Base-by-base conservation (phyloP, 2,888 invertebrate species). In the Himalopsyche tibetana region DNA sequence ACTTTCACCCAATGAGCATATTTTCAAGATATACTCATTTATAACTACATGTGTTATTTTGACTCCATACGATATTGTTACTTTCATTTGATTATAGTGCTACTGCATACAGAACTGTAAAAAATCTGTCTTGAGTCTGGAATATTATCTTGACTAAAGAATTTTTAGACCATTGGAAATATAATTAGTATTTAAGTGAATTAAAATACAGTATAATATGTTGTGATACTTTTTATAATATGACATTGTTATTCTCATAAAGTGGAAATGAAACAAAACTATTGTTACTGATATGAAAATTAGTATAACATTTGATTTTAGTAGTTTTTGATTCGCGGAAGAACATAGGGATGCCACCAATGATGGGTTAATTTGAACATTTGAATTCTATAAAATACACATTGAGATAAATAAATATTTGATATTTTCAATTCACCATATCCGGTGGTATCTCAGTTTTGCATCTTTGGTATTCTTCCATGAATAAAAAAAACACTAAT, bases 231-330 rank as follows among this genome's bases (percentile, higher is more conserved):
- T 63, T 63, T 63, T 63, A 63, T 51, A 51, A 51, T 63, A 63
- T 63, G 63, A 63, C 63, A 63, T 63, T 63, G 63, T 63, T 63
- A 63, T 63, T 63, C 63, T 63, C 63, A 63, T 63, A 28, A 63
- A 63, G 63, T 63, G 63, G 19, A 63, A 63, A 19, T 63, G 63
- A 63, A 63, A 63, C 56, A 56, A 56, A 56, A n/a, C 56, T 56
- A 56, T 15, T 63, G 63, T 63, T 63, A 63, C 19, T 63, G 63
- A 63, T 28, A 19, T 63, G 28, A 63, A 63, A 63, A 63, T 63
- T 63, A 63, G 63, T 63, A 63, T n/a, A 19, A 63, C 63, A 63
- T 63, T 63, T 63, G 63, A 63, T 63, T 63, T 63, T 63, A 63
- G 63, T 19, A 63, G 63, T 63, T 28, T 28, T 63, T 63, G 8